Percentiles rank a stretch among this genome's conserved stretches.
Evolutionary conservation across 2,113 vertebrate species (phyloP).

Genomic region (Phylloscopus trochilus): DNA sequence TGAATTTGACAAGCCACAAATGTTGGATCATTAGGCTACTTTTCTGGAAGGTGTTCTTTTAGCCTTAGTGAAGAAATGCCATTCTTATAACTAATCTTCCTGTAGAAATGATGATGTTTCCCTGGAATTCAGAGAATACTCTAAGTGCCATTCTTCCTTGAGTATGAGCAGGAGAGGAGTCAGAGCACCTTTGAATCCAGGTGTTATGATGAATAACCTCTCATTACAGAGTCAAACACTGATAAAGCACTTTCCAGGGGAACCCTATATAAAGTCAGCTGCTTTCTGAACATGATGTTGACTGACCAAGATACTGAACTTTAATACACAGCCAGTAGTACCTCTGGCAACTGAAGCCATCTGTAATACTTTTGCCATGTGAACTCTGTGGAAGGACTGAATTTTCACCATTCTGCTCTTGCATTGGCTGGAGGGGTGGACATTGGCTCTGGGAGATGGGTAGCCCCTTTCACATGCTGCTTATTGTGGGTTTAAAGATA

Average conservation of each 20-base stretch:
- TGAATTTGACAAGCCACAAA: slow-evolving; percentile 6
- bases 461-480: background rate
- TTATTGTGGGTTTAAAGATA: background rate
- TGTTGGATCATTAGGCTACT: background rate
- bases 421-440: background rate
- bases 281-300: background rate
- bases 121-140: background rate
- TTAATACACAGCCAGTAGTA: background rate
- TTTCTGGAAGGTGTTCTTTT: slow-evolving; percentile 26
- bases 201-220: background rate
- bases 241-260: background rate
- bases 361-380: background rate
- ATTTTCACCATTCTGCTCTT: background rate
- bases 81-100: slow-evolving; percentile 7
- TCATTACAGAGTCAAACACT: background rate
- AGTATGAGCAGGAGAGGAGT: background rate
- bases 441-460: background rate
- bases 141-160: background rate
- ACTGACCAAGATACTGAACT: background rate
- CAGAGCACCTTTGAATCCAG: background rate
- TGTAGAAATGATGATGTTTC: background rate
- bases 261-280: background rate
- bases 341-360: background rate
- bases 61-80: slow-evolving; percentile 9
- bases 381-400: background rate